These are phyloP conservation scores for Resseliella maxima DNA, from an alignment of 2,888 invertebrate species.

Conservation along the genomic window DNA sequence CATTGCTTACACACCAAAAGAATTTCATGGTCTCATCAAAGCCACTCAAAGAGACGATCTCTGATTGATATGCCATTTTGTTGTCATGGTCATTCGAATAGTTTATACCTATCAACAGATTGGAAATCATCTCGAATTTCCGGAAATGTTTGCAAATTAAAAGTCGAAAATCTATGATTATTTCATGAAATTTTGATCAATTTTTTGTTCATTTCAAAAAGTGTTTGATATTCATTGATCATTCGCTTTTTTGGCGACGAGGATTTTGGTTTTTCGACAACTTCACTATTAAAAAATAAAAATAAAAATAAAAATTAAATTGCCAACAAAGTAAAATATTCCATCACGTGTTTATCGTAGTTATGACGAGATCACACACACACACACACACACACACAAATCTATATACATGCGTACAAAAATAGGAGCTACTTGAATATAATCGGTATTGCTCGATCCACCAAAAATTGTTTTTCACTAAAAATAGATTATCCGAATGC, in stretches of 20 bases:
- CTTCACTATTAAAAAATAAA: background rate
- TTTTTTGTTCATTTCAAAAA: too few species aligned
- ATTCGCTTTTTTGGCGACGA: too few species aligned
- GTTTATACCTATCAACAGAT: background rate
- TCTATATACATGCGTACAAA: too few species aligned
- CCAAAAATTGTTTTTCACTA: constrained; percentile 14
- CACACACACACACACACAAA: background rate
- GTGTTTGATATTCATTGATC: too few species aligned
- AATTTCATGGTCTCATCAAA: constrained; percentile 24
- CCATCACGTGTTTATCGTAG: constrained; percentile 32
- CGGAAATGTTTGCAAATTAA: too few species aligned
- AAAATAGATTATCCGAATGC: constrained; percentile 36
- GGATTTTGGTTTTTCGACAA: too few species aligned
- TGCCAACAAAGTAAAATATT: background rate
- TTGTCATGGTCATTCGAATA: background rate
- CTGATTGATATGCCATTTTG: constrained; percentile 12
- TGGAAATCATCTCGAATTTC: too few species aligned
- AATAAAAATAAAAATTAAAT: background rate
- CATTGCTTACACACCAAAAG: background rate
- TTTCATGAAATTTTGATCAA: too few species aligned
- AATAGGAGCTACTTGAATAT: background rate
- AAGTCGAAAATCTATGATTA: too few species aligned
- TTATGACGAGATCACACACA: background rate
- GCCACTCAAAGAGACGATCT: background rate
- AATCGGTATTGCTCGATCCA: background rate